These are phyloP conservation scores for Artibeus lituratus DNA, from an alignment of 2,797 vertebrate genomes.

Conservation along the genomic window DNA sequence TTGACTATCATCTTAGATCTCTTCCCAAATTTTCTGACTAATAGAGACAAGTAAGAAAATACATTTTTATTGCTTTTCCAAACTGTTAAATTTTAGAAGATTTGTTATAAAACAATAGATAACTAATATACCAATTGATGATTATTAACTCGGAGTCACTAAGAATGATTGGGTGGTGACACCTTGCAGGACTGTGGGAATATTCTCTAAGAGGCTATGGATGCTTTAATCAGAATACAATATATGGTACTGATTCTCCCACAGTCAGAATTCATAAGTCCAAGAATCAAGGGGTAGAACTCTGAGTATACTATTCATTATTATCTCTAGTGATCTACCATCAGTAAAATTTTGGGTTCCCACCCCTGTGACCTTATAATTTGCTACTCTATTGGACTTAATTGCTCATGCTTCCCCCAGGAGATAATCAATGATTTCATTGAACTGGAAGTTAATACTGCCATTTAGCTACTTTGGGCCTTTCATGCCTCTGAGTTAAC, in stretches of 20 bases:
- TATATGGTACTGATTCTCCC: neutral
- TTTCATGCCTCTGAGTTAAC: neutral
- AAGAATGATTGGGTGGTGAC: neutral
- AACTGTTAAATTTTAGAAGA: neutral
- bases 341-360: neutral
- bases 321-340: neutral
- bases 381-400: neutral
- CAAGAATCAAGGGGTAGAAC: neutral
- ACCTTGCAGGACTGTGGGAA: neutral
- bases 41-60: neutral
- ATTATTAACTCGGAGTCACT: neutral
- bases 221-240: neutral
- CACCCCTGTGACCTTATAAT: neutral
- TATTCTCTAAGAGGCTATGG: neutral
- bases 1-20: neutral
- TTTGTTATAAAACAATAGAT: neutral
- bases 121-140: neutral
- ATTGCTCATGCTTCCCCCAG: neutral
- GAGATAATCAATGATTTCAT: neutral
- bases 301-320: neutral
- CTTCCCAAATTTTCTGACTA: neutral
- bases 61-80: neutral
- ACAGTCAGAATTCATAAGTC: neutral
- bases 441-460: neutral
- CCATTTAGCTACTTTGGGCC: neutral